phyloP scores from a whole-genome alignment of 2,888 invertebrate species.

The Ramazzottius varieornatus region DNA sequence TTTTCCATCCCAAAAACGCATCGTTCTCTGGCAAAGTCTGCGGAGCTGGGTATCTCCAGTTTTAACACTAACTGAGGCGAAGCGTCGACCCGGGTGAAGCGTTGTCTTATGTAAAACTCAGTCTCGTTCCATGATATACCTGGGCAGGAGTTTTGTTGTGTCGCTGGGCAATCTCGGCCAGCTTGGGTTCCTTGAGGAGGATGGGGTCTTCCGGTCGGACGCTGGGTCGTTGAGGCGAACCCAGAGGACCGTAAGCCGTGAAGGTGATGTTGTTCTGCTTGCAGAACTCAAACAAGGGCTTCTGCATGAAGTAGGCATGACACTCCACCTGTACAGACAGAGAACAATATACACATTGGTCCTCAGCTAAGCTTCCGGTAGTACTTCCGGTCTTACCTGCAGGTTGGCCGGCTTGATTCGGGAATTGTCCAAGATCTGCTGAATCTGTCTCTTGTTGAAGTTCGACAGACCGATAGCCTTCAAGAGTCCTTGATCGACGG shows the following conservation, averaged over 20 bases:
- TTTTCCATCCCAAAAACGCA: too few species aligned
- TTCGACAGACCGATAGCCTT: constrained; percentile 63
- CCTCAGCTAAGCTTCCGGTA: too few species aligned
- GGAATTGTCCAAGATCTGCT: constrained; percentile 33
- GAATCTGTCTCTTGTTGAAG: constrained; percentile 44
- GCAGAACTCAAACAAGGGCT: constrained; percentile 33
- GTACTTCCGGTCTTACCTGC: too few species aligned
- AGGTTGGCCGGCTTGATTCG: constrained; percentile 36
- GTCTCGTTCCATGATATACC: too few species aligned
- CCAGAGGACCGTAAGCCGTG: constrained; percentile 21
- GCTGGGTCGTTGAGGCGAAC: constrained; percentile 16
- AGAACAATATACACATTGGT: too few species aligned
- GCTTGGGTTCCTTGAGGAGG: constrained; percentile 7
- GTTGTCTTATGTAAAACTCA: too few species aligned
- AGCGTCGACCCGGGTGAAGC: too few species aligned
- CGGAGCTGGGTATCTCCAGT: too few species aligned
- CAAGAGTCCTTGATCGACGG: constrained; percentile 38
- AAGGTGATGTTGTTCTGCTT: constrained; percentile 32
- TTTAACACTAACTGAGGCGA: too few species aligned
- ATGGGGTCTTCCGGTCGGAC: not conserved
- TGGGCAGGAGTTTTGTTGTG: constrained; percentile 13
- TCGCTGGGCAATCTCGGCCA: constrained; percentile 9
- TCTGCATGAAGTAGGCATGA: constrained; percentile 49
- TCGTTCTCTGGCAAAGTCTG: too few species aligned
- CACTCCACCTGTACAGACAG: constrained; percentile 45